Evolutionary conservation across 2,888 invertebrate species (phyloP).

Genomic region (Diarsia brunnea): DNA sequence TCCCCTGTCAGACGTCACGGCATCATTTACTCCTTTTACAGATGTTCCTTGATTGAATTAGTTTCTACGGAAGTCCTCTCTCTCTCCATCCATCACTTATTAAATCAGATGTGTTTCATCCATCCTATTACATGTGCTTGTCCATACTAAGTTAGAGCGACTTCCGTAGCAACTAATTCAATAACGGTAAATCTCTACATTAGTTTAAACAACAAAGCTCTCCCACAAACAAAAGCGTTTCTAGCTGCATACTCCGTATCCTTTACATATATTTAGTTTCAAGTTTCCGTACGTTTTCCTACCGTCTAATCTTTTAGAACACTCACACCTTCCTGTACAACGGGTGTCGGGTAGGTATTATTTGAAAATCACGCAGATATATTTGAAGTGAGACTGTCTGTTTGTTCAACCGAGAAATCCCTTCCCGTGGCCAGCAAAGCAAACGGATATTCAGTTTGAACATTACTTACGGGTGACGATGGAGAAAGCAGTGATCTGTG

Average conservation of each 20-base stretch:
- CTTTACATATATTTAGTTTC: background rate
- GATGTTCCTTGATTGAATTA: too few species aligned
- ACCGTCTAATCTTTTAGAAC: slow-evolving; percentile 47
- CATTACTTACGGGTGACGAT: slow-evolving; percentile 71
- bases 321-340: slow-evolving; percentile 39
- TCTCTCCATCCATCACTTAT: too few species aligned
- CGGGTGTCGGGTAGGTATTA: slow-evolving; percentile 63
- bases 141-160: too few species aligned
- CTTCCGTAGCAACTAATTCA: background rate
- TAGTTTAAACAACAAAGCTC: background rate
- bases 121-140: too few species aligned
- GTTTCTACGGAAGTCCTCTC: too few species aligned
- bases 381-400: slow-evolving; percentile 68
- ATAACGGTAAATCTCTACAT: too few species aligned
- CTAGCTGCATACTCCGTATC: slow-evolving; percentile 1
- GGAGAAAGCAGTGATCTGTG: slow-evolving; percentile 72
- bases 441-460: slow-evolving; percentile 78
- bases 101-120: too few species aligned
- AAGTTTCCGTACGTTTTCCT: background rate
- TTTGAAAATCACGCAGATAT: slow-evolving; percentile 70
- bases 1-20: too few species aligned
- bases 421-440: slow-evolving; percentile 75
- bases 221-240: slow-evolving; percentile 11
- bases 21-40: too few species aligned
- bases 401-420: slow-evolving; percentile 81